Base-by-base conservation (phyloP, 2,888 invertebrate genomes). In the Caenorhabditis uteleia region DNA sequence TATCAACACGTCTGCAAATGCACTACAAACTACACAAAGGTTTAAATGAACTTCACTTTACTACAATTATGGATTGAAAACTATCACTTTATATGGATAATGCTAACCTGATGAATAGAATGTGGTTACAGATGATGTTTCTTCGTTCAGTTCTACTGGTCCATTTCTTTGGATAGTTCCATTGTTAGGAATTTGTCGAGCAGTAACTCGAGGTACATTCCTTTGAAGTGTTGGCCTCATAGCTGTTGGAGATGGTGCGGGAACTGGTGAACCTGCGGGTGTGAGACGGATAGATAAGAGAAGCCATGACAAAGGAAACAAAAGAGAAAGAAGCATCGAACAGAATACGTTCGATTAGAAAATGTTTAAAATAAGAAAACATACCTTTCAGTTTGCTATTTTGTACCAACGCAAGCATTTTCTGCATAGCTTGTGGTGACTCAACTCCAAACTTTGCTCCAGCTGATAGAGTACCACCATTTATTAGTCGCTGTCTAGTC, bases 371-470 rank as follows among this genome's bases (percentile, higher is more conserved):
- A 4, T 6, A 16, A 21, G 14, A 26, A 33, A n/a, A 45, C 45
- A 6, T 16, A 71, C 71, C 68, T 66, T 71, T 71, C 2, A 66
- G 54, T 49, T 68, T 68, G 12, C 68, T 68, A 18, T 65, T 66
- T 27, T 78, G 79, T 27, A 82, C 83, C 25, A 98, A 87, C 7
- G 95, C 90, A 75, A 98, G 87, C 84, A 98, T 88, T 85, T 98
- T 98, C 79, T 94, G 89, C 18, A 97, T 93, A 8, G 95, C 93
- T 85, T 95, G 95, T 20, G 97, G 97, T 14, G 95, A 95, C 36
- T 94, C 94, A 36, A 95, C 90, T 71, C 94, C 90, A 43, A 75
- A 75, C 33, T 75, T 75, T 87, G 80, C 56, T 14, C 60, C 66
- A 25, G 55, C 58, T 21, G 57, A 49, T 18, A 57, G 29, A 2